Evolutionary conservation across 2,888 invertebrate genomes (phyloP), one percentile per base, ranked within the genome.

Genomic region (Drosophila crucigera): DNA sequence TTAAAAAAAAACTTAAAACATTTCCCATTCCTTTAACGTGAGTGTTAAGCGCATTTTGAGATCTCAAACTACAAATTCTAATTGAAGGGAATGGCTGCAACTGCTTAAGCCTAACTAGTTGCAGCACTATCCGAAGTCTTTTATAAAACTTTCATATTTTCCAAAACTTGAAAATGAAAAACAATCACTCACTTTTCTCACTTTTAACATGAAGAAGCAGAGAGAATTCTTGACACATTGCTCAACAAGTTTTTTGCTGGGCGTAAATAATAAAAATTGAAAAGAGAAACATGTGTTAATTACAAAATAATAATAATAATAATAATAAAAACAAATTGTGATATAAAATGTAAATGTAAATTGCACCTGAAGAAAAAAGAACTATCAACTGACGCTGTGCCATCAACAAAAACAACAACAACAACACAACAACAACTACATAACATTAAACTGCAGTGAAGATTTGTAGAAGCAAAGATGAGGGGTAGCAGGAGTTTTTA

Each of bases 361-460:
- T 61, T 78, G 89, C 86, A 85, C 85, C 84, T 84, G 84, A 85
- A 73, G 75, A 83, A 73, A 52, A 25, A 54, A 50, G 37, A 85
- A 89, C 90, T 85, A 90, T 87, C 78, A 89, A 86, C 73, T 77
- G 82, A 84, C 84, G 84, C 89, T 90, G 87, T 87, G 87, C 87
- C 87, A 87, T 87, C 70, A 86, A 77, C 73, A 89, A 75, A 65
- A 70, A 74, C 77, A 76, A 80, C 73, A 76, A 61, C 72, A 69
- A 74, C 72, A 67, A 54, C 14, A 47, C 62, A 30, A 62, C 66
- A 72, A 80, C 70, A 72, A 79, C 78, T 68, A 81, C 76, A 68
- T 37, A 59, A 64, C 49, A 60, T 53, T 37, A 49, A 41, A 62
- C 69, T 63, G 73, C 67, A 60, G 60, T 60, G 25, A 56, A 60